These are phyloP conservation scores for Microtus agrestis DNA, from an alignment of 2,797 vertebrate species.

Conservation along the genomic window DNA sequence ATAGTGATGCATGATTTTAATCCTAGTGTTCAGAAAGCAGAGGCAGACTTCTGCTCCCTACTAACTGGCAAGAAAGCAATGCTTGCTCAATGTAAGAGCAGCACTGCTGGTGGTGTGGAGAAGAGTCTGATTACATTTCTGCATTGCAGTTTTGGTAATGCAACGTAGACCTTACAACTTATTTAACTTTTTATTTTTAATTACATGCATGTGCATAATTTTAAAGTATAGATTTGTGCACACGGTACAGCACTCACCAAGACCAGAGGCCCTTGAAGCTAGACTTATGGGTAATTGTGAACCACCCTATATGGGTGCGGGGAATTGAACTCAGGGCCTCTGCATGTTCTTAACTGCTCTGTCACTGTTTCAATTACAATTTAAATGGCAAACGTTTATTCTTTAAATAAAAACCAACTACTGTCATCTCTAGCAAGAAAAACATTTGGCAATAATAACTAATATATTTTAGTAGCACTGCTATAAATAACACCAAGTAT, in stretches of 20 bases:
- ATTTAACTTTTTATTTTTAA: neutral
- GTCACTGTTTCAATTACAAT: neutral
- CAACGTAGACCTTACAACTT: neutral
- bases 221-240: neutral
- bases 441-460: neutral
- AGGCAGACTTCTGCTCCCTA: neutral
- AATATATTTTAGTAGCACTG: neutral
- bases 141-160: neutral
- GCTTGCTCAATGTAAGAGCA: neutral
- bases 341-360: neutral
- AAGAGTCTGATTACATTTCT: too few relatives aligned
- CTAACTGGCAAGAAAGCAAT: neutral
- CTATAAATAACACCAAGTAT: neutral
- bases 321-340: neutral
- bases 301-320: neutral
- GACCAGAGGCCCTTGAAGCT: neutral
- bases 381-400: neutral
- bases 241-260: neutral
- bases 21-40: neutral
- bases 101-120: too few relatives aligned
- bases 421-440: neutral
- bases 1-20: neutral
- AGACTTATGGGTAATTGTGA: neutral
- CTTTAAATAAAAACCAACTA: conserved; percentile 5
- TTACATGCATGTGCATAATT: neutral